These are phyloP conservation scores for Noctua comes DNA, from an alignment of 2,888 invertebrate species.

Conservation along the genomic window DNA sequence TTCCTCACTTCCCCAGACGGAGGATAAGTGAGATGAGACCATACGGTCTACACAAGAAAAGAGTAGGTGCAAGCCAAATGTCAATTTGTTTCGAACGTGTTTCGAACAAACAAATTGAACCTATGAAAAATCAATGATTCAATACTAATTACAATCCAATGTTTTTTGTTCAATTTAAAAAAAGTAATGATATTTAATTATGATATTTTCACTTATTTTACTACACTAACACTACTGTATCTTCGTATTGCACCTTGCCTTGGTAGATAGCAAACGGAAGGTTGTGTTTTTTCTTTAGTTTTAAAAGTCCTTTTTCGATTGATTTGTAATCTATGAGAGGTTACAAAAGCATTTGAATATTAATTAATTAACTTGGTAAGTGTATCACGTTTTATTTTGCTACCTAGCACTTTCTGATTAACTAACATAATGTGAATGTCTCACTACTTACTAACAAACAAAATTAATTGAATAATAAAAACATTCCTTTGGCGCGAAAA, in stretches of 20 bases:
- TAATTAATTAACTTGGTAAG: not conserved
- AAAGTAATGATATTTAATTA: no score
- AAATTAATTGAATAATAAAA: not conserved
- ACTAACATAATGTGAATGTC: not conserved
- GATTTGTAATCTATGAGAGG: not conserved
- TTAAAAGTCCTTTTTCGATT: not conserved
- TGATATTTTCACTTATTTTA: no score
- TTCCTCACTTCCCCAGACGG: no score
- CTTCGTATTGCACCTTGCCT: not conserved
- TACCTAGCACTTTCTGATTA: not conserved
- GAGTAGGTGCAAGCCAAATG: not conserved
- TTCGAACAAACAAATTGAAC: no score
- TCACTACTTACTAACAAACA: not conserved
- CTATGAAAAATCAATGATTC: no score
- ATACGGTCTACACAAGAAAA: no score
- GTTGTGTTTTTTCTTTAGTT: not conserved
- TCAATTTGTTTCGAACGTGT: not conserved
- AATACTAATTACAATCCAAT: no score
- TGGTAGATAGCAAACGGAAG: not conserved
- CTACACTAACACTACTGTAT: no score
- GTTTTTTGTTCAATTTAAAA: no score
- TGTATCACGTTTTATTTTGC: conserved; percentile 6
- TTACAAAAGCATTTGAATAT: no score
- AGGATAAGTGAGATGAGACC: no score
- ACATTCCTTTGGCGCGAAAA: not conserved